phyloP scores from a whole-genome alignment of 2,888 invertebrate genomes.

The Tachina lurida region DNA sequence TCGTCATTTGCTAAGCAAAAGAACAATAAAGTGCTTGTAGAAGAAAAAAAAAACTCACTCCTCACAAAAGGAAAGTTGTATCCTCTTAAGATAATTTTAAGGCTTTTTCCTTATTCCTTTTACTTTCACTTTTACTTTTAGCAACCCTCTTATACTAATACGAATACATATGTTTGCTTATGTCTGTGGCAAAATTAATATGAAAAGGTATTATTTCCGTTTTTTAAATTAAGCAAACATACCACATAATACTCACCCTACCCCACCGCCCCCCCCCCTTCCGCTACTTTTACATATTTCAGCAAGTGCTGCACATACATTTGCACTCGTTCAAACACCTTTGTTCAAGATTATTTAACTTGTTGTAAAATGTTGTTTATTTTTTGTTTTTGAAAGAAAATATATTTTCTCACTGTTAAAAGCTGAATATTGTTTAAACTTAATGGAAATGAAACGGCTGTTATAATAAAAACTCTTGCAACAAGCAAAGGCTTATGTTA shows the following conservation, averaged over 20 bases:
- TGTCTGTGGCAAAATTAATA: conserved; percentile 1
- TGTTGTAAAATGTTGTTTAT: conserved; percentile 24
- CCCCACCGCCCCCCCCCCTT: neutral
- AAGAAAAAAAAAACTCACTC: neutral
- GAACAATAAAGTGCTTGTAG: conserved; percentile 24
- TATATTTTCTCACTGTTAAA: neutral
- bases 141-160: conserved; percentile 26
- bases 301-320: neutral
- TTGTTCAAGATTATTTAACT: conserved; percentile 7
- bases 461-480: neutral
- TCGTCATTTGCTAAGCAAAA: conserved; percentile 54
- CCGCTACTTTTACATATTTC: neutral
- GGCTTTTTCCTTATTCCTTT: conserved; percentile 2
- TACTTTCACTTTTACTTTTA: conserved; percentile 41
- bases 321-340: neutral
- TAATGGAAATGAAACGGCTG: conserved; percentile 1
- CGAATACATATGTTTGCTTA: neutral
- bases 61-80: conserved; percentile 18
- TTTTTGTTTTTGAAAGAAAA: neutral
- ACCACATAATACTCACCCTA: neutral
- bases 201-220: conserved; percentile 24
- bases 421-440: neutral
- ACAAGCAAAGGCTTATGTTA: neutral
- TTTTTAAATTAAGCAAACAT: neutral
- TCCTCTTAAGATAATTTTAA: conserved; percentile 54